Base-by-base conservation (phyloP, 2,888 invertebrate genomes). In the Labia minor region DNA sequence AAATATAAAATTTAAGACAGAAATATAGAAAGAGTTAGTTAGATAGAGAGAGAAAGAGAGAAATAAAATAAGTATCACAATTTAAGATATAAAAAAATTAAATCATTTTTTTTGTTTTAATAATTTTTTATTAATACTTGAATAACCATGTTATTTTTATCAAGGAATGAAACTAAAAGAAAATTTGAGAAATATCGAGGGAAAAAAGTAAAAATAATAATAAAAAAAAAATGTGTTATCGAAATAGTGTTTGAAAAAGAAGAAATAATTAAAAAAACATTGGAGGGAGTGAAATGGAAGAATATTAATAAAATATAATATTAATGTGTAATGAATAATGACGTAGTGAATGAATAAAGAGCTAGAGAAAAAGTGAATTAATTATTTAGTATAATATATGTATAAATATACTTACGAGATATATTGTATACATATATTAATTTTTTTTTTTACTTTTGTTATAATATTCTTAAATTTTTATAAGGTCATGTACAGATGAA, bases 171-270 rank as follows among this genome's bases (percentile, higher is more conserved):
- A 84, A 76, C 95, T 87, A 80, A 93, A 90, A 79, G 92, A 88
- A 72, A 93, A 79, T 77, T 92, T 93, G 66, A 90, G 87, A 72
- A 87, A 85, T 73, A 94, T 88, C 72, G 94, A 91, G 87, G 78
- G 37, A 80, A 78, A 64, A 74, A 70, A 67, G 69, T 74, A 65
- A 70, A 68, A 65, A 68, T 71, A 68, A 70, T 65, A 65, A 67
- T 68, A 20, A 65, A 71, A 66, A 66, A 65, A 65, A 68, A 68
- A 65, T 16, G 61, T 21, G 10, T 21, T 6, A 68, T 68, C 64
- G 73, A 71, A 26, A 26, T 6, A 26, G 26, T 26, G 8, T 6
- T 6, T 26, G 26, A 26, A 26, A 26, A 26, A 26, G 18, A 73
- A 72, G 65, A 70, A 72, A 66, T 14, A 68, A 0, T 70, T 72